Evolutionary conservation across 2,888 invertebrate genomes (phyloP), one percentile per base, ranked within the genome.

Genomic region (Acrobasis consociella): DNA sequence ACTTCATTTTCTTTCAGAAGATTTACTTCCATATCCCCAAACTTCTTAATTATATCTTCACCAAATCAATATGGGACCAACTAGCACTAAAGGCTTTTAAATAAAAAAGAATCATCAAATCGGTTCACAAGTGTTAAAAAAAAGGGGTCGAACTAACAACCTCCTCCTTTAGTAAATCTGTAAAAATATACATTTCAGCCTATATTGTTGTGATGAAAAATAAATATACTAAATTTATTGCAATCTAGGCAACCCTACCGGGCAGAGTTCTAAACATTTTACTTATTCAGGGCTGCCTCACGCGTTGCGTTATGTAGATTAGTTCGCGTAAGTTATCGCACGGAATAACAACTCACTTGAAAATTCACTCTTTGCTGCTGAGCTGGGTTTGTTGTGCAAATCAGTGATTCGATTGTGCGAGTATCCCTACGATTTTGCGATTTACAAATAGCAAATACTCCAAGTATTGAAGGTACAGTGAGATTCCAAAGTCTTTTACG

Each of bases 281-380:
- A 81, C 71, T 79, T 83, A 82, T 82, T 82, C 76, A 82, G 70
- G 65, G 66, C 50, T 72, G 64, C 70, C 73, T 73, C 72, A 67
- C 69, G 64, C 66, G 64, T 70, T 68, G 70, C 73, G 70, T 76
- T 75, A 80, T 80, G 81, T 70, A 81, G 80, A 82, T 82, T 73
- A 74, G 69, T 68, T 74, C 65, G 62, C 50, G 62, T 60, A 58
- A 58, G 52, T 65, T 62, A 65, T 61, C 61, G 62, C 61, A n/a
- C 58, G 52, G 55, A 62, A 65, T 65, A 64, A 63, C 53, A 59
- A 63, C 39, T 53, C 49, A 22, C 52, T 49, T 49, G 58, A 63
- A 52, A 62, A 39, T 49, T 17, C 58, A 37, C 50, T 37, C 11
- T 39, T 17, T n/a, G 49, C 49, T 50, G 10, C 52, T 1, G 8